A percentile compares a stretch with the other conserved stretches of the same genome.
These are phyloP conservation scores for Holcopasites calliopsidis DNA, from an alignment of 1,140 invertebrate species.

Conservation along the genomic window DNA sequence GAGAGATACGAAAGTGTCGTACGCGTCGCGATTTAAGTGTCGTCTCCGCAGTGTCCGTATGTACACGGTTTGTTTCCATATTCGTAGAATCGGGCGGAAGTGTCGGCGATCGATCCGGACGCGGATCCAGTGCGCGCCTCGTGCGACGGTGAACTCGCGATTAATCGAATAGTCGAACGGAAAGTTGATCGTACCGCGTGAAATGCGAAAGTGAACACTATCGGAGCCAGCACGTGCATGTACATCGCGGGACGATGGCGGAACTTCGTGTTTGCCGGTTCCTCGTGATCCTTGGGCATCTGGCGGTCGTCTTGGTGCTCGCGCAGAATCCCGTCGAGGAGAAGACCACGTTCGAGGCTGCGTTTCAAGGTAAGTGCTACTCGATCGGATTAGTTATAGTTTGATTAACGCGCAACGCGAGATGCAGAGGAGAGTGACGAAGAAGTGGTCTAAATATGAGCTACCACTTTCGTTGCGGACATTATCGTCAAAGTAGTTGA, in stretches of 20 bases:
- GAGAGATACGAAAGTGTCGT: background rate
- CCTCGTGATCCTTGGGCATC: constrained; percentile 68
- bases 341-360: constrained; percentile 80
- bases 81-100: constrained; percentile 6
- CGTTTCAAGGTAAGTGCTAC: constrained; percentile 80
- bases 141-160: constrained; percentile 18
- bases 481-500: too few species aligned
- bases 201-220: constrained; percentile 56
- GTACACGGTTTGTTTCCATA: background rate
- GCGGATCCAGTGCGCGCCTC: constrained; percentile 22
- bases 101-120: constrained; percentile 12
- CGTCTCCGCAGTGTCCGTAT: constrained; percentile 12
- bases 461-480: too few species aligned
- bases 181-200: constrained; percentile 22
- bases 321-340: constrained; percentile 75
- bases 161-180: too few species aligned
- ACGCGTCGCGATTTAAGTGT: background rate
- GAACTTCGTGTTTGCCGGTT: constrained; percentile 65
- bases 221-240: constrained; percentile 52
- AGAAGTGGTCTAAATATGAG: too few species aligned
- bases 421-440: too few species aligned
- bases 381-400: background rate
- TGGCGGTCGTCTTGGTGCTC: constrained; percentile 55
- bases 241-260: constrained; percentile 61
- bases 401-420: background rate